Conservation (phyloP, 2,888 invertebrate genomes). For the Ceramica pisi region DNA sequence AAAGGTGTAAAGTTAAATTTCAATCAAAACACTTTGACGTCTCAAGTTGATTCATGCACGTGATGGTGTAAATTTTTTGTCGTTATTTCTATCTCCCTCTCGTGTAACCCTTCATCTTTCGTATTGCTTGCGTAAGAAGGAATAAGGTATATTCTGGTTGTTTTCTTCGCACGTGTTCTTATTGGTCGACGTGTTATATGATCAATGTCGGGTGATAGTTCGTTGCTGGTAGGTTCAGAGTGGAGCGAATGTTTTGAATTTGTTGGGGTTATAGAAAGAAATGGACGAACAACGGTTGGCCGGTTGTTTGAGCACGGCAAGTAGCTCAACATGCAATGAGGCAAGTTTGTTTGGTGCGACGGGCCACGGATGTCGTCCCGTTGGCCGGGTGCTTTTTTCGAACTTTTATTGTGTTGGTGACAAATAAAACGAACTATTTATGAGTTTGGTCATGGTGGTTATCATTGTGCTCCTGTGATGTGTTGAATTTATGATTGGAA, state of each 20-base stretch:
- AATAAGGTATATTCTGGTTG: slow-evolving; percentile 65
- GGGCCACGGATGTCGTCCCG: slow-evolving; percentile 82
- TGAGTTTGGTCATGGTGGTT: slow-evolving; percentile 79
- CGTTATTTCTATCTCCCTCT: slow-evolving; percentile 70
- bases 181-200: slow-evolving; percentile 74
- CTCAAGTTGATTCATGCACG: slow-evolving; percentile 73
- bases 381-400: slow-evolving; percentile 79
- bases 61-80: slow-evolving; percentile 71
- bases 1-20: slow-evolving; percentile 58
- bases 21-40: slow-evolving; percentile 41
- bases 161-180: slow-evolving; percentile 75
- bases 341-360: slow-evolving; percentile 85
- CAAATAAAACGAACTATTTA: slow-evolving; percentile 78
- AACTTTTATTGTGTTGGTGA: slow-evolving; percentile 79
- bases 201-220: slow-evolving; percentile 69
- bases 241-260: slow-evolving; percentile 71
- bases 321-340: slow-evolving; percentile 68
- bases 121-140: slow-evolving; percentile 51
- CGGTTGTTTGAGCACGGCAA: slow-evolving; percentile 67
- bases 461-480: slow-evolving; percentile 73
- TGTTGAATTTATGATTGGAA: slow-evolving; percentile 74
- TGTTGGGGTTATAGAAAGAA: slow-evolving; percentile 78
- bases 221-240: slow-evolving; percentile 55
- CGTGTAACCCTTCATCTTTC: slow-evolving; percentile 60
- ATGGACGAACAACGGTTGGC: slow-evolving; percentile 75